Base-by-base conservation (phyloP, 2,888 invertebrate genomes). In the Sphaeridia pumilis region DNA sequence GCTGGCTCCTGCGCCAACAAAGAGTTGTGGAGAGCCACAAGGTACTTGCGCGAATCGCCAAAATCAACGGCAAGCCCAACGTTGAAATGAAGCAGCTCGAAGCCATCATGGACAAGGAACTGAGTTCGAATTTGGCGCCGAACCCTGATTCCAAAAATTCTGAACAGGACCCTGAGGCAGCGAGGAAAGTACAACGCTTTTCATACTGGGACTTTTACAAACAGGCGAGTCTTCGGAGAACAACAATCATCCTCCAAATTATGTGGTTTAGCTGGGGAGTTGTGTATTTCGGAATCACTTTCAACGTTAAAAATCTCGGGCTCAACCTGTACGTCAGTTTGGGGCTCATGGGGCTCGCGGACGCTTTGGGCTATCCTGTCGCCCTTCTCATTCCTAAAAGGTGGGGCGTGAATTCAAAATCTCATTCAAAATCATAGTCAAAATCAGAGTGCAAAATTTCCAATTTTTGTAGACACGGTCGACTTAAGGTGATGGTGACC, bases 281-380 rank as follows among this genome's bases (percentile, higher is more conserved):
- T 12, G 54, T 57, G 10, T 60, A 60, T 26, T 60, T 56, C 44
- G 60, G 60, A 22, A 51, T 60, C 12, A 54, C 55, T 24, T 60
- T 55, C 43, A 60, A 58, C 41, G 51, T 55, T 14, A 57, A 58
- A 22, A 58, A 57, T 46, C 28, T 60, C 3, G 35, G 42, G 4
- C 57, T 58, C 17, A 52, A 57, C 50, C 38, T 46, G 21, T 54
- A 57, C 31, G 35, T 56, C 25, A 60, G 58, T 46, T 49, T 60
- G 4, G 46, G 36, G 21, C 46, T 53, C 7, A 54, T 58, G 55
- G 60, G 57, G 0, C 21, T 56, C 2, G 49, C 55, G 1, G 60
- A 60, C 34, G 50, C 58, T 10, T 21, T 58, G 20, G 60, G 57
- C 3, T 58, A 56, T 49, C 54, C 55, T 10, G 45, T 48, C 1